Percentiles rank a stretch among this genome's conserved stretches.
These are phyloP conservation scores for Cancer borealis DNA, from an alignment of 2,888 invertebrate species.

Conservation along the genomic window DNA sequence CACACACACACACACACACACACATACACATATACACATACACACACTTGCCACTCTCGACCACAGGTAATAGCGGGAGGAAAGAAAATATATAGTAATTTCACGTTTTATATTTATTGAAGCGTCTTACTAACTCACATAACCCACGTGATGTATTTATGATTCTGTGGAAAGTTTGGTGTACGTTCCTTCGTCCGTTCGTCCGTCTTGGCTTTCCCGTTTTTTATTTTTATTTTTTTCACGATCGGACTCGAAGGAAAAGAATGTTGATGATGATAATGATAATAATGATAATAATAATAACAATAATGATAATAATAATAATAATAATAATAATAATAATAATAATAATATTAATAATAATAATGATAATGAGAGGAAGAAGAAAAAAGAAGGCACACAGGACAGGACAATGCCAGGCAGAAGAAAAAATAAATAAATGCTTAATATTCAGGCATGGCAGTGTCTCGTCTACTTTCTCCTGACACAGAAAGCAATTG, in stretches of 20 bases:
- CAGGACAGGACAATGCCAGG: background rate
- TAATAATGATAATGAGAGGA: too few species aligned
- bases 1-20: conserved; percentile 37
- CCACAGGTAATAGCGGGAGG: background rate
- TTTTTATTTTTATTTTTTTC: too few species aligned
- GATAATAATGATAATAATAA: too few species aligned
- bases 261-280: background rate
- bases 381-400: background rate
- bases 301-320: background rate
- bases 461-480: background rate
- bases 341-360: too few species aligned
- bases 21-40: background rate
- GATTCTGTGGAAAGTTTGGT: background rate
- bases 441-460: background rate
- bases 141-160: background rate
- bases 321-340: background rate
- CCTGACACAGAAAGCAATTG: background rate
- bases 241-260: background rate
- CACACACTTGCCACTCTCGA: background rate
- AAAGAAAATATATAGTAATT: background rate
- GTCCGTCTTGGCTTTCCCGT: background rate
- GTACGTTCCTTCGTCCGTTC: background rate
- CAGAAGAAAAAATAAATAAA: background rate
- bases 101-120: background rate
- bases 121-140: background rate